Evolutionary conservation across 2,888 invertebrate species (phyloP), one percentile per base, ranked within the genome.

Genomic region (Pseudeuparius sepicola): DNA sequence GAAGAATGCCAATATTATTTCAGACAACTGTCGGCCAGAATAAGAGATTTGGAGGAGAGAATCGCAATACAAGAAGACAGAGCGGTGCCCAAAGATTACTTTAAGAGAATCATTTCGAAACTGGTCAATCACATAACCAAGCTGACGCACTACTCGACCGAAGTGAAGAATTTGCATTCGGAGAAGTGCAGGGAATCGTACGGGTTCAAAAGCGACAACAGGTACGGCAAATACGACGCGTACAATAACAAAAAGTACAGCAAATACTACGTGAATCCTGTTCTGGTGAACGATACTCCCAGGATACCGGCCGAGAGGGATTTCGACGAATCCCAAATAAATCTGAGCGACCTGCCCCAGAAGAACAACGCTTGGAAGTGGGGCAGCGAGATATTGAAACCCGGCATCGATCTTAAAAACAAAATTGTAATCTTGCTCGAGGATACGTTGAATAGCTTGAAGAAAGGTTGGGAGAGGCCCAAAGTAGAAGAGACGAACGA

Each of bases 61-160:
- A 34, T 61, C 5, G 41, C 48, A 2, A 43, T 47, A 4, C 60
- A 62, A 34, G 61, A 62, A 42, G 57, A 60, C 43, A 47, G 41
- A 24, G 50, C 60, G 1, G 60, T 62, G 3, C 51, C 57, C 0
- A 60, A 55, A 39, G 60, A 61, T 14, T 61, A 61, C 37, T 59
- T 62, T 36, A 59, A 57, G 34, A 49, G 51, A 31, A 56, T 61
- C n/a, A 54, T 62, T 3, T 54, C 55, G 2, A 61, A 58, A 47
- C 39, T 62, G n/a, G 47, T 20, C n/a, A 43, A 33, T 17, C 43
- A 45, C 29, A 24, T 45, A 6, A 40, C 38, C 2, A 45, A 45
- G 28, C 14, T 45, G 7, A 40, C 45, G 7, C 37, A 40, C 17
- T 40, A 39, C 14, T 34, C 37, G 3, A 36, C 36, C 16, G 5